A percentile compares a stretch with the other conserved stretches of the same genome.
These are phyloP conservation scores for Podarcis cretensis DNA, from an alignment of 2,113 vertebrate species.

Conservation along the genomic window DNA sequence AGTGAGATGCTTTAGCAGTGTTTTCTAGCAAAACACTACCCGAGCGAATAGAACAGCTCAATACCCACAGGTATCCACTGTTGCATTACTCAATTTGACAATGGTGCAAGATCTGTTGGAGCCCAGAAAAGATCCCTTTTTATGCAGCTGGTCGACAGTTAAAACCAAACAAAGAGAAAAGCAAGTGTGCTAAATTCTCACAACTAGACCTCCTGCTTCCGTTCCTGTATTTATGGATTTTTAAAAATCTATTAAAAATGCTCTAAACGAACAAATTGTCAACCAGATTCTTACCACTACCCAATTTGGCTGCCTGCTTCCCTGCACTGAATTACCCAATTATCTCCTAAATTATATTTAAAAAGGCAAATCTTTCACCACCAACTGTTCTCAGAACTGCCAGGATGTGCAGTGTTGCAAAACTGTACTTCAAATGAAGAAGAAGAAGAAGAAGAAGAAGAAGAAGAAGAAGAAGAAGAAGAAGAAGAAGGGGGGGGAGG, in stretches of 20 bases:
- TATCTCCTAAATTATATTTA: conserved; percentile 80
- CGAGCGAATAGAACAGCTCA: background rate
- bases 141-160: background rate
- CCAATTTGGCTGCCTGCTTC: conserved; percentile 65
- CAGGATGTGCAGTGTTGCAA: conserved; percentile 75
- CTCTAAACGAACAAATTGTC: conserved; percentile 60
- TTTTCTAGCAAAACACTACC: background rate
- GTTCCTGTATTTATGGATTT: background rate
- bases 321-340: conserved; percentile 78
- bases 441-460: conserved; percentile 52
- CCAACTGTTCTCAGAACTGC: conserved; percentile 78
- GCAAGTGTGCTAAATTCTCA: background rate
- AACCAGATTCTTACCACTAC: conserved; percentile 31
- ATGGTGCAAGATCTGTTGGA: background rate
- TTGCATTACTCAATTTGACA: background rate
- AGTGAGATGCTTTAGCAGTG: background rate
- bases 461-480: background rate
- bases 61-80: background rate
- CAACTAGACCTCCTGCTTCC: background rate
- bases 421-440: conserved; percentile 67
- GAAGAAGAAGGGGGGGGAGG: conserved; percentile 25
- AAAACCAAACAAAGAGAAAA: background rate
- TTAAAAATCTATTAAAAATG: conserved; percentile 29
- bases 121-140: background rate
- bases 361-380: conserved; percentile 78